These are phyloP conservation scores for Myocastor coypus DNA, from an alignment of 2,113 vertebrate genomes.

Conservation along the genomic window DNA sequence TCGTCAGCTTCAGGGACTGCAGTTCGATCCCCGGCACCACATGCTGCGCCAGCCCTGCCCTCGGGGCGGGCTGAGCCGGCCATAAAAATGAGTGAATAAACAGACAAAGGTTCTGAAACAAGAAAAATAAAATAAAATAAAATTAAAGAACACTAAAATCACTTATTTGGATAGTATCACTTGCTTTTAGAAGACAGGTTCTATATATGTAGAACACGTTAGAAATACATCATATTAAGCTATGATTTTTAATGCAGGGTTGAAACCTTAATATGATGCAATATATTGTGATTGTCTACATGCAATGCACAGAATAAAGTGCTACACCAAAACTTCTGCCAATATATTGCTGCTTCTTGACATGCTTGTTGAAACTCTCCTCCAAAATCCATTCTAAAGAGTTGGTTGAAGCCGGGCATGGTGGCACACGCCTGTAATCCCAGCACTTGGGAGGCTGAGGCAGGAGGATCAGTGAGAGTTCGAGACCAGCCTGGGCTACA, in stretches of 20 bases:
- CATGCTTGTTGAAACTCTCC: not conserved
- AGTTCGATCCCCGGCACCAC: too few relatives aligned
- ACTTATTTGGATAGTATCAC: not conserved
- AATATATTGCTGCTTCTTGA: not conserved
- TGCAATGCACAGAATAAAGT: not conserved
- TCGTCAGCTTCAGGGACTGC: too few relatives aligned
- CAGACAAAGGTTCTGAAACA: too few relatives aligned
- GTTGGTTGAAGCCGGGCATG: too few relatives aligned
- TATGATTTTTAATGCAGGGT: not conserved
- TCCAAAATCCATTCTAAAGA: not conserved
- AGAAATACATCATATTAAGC: not conserved
- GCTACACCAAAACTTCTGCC: not conserved
- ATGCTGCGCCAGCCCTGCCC: too few relatives aligned
- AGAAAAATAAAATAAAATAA: too few relatives aligned
- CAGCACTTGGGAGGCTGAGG: too few relatives aligned
- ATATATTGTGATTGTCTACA: not conserved
- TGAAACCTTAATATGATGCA: not conserved
- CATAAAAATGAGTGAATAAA: too few relatives aligned
- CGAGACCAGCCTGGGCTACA: too few relatives aligned
- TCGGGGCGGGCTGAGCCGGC: too few relatives aligned
- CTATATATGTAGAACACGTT: not conserved
- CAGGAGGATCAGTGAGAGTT: too few relatives aligned
- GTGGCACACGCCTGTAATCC: too few relatives aligned
- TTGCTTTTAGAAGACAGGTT: not conserved
- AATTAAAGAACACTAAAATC: not conserved